Conservation (phyloP, 2,797 vertebrate species). For the Uromys caudimaculatus region DNA sequence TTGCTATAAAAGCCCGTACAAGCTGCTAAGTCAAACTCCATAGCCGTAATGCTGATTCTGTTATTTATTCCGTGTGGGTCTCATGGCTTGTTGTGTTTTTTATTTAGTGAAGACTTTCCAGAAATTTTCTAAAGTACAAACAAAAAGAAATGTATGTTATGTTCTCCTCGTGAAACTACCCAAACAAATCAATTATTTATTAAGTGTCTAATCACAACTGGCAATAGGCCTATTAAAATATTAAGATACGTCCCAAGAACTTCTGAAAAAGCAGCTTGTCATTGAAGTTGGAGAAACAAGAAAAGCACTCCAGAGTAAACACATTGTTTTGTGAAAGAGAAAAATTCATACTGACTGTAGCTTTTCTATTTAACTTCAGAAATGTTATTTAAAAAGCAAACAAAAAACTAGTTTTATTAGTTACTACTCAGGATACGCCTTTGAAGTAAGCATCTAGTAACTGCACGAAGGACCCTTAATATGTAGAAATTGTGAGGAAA, state of each 20-base stretch:
- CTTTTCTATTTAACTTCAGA: conserved; percentile 58
- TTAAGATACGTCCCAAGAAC: conserved; percentile 71
- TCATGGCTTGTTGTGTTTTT: conserved; percentile 79
- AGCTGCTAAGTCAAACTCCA: conserved; percentile 84
- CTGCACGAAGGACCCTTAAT: conserved; percentile 53
- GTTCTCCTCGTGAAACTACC: conserved; percentile 39
- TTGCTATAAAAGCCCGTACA: conserved; percentile 85
- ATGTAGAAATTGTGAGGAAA: conserved; percentile 62
- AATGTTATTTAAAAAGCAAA: conserved; percentile 17
- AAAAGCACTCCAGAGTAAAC: conserved; percentile 40
- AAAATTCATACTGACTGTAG: conserved; percentile 38
- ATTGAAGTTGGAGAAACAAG: conserved; percentile 56
- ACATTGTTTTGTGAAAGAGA: conserved; percentile 47
- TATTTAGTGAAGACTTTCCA: conserved; percentile 78
- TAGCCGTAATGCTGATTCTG: conserved; percentile 77
- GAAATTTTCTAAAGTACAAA: conserved; percentile 71
- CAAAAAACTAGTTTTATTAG: conserved; percentile 65
- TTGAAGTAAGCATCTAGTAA: conserved; percentile 68
- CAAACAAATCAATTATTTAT: conserved; percentile 71
- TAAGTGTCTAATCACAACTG: conserved; percentile 74
- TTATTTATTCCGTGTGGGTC: conserved; percentile 78
- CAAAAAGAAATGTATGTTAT: conserved; percentile 72
- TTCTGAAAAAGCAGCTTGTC: conserved; percentile 66
- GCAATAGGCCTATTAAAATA: conserved; percentile 78
- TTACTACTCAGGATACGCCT: conserved; percentile 58